Base-by-base conservation (phyloP, 2,797 vertebrate species). In the Sternotherus odoratus region DNA sequence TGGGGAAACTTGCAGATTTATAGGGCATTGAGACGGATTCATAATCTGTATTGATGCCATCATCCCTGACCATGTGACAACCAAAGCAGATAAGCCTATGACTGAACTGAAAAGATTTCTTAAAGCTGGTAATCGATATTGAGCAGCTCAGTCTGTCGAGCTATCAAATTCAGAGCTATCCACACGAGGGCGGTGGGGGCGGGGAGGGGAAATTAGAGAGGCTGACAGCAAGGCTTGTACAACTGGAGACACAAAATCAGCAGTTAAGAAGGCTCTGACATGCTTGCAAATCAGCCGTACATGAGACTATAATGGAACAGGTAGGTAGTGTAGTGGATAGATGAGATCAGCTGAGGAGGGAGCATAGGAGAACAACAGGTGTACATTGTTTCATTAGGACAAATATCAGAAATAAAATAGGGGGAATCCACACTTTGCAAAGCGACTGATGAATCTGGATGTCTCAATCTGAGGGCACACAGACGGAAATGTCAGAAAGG, bases 121-220 rank as follows among this genome's bases (percentile, higher is more conserved):
- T 96, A 97, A 97, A 97, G 95, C 97, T 97, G 93, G 97, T 93
- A 95, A 95, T 96, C 94, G 2, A 95, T 95, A 94, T 36, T 96
- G 95, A 97, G 83, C 56, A 95, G 93, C 94, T 98, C 95, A 97
- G 91, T 19, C 75, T 90, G 88, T 77, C 33, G 30, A 88, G 88
- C 75, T 89, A 79, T 85, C 5, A 0, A 26, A 77, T 87, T 93
- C 17, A 5, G 91, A 95, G 88, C 94, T 89, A 85, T 80, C 85
- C n/a, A 56, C 28, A 57, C 0, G 0, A 66, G 16, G 0, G 0
- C 30, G 28, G 66, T 49, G 4, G 9, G 79, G 21, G 57, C 33
- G 48, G 57, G 54, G 21, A 50, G 51, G 57, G 19, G 12, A 92
- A 21, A 6, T 39, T 28, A 39, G 26, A 46, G 39, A 48, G 56